Percentiles rank a stretch among this genome's conserved stretches.
Evolutionary conservation across 2,888 invertebrate species (phyloP).

Genomic region (Graphium colonna): DNA sequence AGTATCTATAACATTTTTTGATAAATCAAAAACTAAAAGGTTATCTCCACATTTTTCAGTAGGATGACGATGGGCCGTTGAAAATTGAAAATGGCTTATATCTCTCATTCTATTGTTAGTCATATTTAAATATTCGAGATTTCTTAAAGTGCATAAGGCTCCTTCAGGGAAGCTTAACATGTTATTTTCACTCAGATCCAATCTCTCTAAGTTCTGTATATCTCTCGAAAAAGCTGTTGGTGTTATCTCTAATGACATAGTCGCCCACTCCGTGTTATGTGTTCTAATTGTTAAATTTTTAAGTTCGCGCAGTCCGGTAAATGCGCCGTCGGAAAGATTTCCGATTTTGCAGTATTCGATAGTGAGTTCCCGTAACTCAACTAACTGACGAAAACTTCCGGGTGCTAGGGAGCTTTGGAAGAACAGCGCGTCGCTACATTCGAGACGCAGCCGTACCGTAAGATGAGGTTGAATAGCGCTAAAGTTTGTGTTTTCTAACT

Average conservation of each 20-base stretch:
- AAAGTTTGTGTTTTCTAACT: slow-evolving; percentile 90
- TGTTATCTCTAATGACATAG: slow-evolving; percentile 88
- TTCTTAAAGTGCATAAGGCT: slow-evolving; percentile 86
- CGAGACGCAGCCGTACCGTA: slow-evolving; percentile 86
- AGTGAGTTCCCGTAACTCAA: slow-evolving; percentile 87
- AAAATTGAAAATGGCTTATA: slow-evolving; percentile 86
- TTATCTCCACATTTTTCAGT: slow-evolving; percentile 85
- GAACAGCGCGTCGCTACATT: slow-evolving; percentile 90
- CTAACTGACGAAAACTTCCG: slow-evolving; percentile 87
- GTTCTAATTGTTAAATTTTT: slow-evolving; percentile 89
- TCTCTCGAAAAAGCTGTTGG: slow-evolving; percentile 87
- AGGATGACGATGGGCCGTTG: slow-evolving; percentile 76
- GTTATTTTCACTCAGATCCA: slow-evolving; percentile 89
- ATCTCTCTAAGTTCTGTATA: slow-evolving; percentile 84
- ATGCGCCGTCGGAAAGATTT: slow-evolving; percentile 90
- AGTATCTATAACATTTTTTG: slow-evolving; percentile 88
- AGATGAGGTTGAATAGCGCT: slow-evolving; percentile 91
- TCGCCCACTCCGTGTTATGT: slow-evolving; percentile 91
- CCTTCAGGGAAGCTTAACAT: slow-evolving; percentile 89
- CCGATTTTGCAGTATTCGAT: slow-evolving; percentile 92
- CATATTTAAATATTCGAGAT: slow-evolving; percentile 87
- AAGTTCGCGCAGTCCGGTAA: slow-evolving; percentile 87
- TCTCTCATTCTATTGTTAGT: slow-evolving; percentile 89
- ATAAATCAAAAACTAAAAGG: slow-evolving; percentile 85
- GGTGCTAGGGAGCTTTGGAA: slow-evolving; percentile 89